Base-by-base conservation (phyloP, 2,888 invertebrate species). In the Tigriopus californicus region DNA sequence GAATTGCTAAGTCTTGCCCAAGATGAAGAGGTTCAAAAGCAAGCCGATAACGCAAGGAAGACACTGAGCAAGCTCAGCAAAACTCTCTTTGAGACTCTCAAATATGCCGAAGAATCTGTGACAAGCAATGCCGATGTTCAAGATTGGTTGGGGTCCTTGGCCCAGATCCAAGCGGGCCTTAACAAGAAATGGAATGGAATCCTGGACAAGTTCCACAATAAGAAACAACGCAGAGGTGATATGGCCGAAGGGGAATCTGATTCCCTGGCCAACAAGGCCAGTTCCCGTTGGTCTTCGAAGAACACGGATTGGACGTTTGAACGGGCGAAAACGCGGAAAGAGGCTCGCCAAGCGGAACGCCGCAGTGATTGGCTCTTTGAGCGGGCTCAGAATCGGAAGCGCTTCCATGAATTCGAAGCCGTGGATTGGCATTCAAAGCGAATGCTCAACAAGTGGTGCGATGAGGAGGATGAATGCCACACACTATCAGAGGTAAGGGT, bases 331-430 rank as follows among this genome's bases (percentile, higher is more conserved):
- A 49, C 15, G 3, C 15, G 49, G 3, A 22, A 49, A 20, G 22
- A 49, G 13, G 15, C 22, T 13, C 15, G 49, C 13, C 15, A 49
- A 22, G 49, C 15, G 6, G 12, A 22, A 12, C 15, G 13, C 11
- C 15, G 49, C 3, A 49, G 49, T 49, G 49, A 49, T 49, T 49
- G 49, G 49, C 15, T 49, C 13, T 49, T 49, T 22, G 49, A 49
- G 15, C 15, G 49, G 20, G 49, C 49, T 13, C 13, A 15, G 13
- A 13, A 15, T 12, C 15, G 49, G 4, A 49, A 49, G 22, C 49
- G 49, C 15, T 22, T 20, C 22, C 49, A 49, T 13, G 22, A 49
- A 2, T 22, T 49, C 5, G 13, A 20, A 4, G 13, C 49, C 22
- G 20, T 20, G 15, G 49, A 18, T 15, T 18, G 22, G 22, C 22